phyloP scores from a whole-genome alignment of 2,888 invertebrate genomes.

The Macrophya annulata region DNA sequence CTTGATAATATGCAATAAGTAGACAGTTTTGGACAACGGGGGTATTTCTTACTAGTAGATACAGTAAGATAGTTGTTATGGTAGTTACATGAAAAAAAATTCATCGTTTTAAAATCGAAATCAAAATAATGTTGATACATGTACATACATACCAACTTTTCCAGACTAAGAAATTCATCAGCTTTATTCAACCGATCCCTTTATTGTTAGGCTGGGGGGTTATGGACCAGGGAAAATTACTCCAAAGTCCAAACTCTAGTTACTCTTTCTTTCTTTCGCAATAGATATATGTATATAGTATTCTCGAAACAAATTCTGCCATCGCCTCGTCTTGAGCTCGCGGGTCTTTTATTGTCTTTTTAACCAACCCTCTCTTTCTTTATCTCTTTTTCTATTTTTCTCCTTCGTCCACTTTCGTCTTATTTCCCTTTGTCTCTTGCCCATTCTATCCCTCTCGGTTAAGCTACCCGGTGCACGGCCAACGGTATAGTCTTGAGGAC shows the following conservation, averaged over 20 bases:
- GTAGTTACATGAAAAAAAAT: neutral
- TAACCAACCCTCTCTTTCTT: neutral
- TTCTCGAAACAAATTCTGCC: constrained; percentile 36
- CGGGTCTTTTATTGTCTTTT: constrained; percentile 40
- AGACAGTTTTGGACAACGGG: neutral
- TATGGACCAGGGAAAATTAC: constrained; percentile 40
- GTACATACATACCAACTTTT: constrained; percentile 4
- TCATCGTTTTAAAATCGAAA: neutral
- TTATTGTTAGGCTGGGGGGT: constrained; percentile 12
- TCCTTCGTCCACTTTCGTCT: constrained; percentile 38
- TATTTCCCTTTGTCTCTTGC: constrained; percentile 38
- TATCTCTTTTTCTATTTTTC: neutral
- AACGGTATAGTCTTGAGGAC: constrained; percentile 5
- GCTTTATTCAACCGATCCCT: constrained; percentile 16
- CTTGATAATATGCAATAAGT: neutral
- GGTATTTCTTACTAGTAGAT: neutral
- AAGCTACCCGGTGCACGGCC: neutral
- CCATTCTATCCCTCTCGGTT: constrained; percentile 2
- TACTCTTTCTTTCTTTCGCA: neutral
- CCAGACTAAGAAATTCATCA: constrained; percentile 4
- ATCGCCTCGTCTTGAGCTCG: constrained; percentile 34
- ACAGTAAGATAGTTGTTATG: too few species aligned
- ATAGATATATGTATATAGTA: constrained; percentile 2
- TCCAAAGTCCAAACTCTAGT: constrained; percentile 3
- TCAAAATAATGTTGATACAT: neutral